Base-by-base conservation (phyloP, 2,797 vertebrate species). In the Loriculus beryllinus region DNA sequence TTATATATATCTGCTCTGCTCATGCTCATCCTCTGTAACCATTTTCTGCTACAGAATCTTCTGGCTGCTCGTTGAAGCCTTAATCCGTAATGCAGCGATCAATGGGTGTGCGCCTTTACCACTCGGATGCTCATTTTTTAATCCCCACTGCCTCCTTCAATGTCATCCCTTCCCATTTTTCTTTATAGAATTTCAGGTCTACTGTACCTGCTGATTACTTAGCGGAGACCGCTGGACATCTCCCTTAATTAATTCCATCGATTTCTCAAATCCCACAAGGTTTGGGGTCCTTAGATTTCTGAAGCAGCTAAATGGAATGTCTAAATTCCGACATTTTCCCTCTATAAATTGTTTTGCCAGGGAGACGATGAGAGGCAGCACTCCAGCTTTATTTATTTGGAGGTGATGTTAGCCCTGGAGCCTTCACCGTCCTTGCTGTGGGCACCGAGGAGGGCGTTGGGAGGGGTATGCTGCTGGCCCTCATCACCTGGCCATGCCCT, bases 211-310 rank as follows among this genome's bases (percentile, higher is more conserved):
- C 98, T 97, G 98, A 97, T 97, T 97, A 97, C 97, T 97, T 97
- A 96, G 97, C 71, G 89, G 94, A 91, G 95, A 97, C 94, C 33
- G 45, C 96, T 92, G 94, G 97, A 97, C 97, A 97, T 97, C 97
- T 98, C 97, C 97, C 94, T 97, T 98, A 98, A 98, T 98, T 98
- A 98, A 98, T 97, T 97, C 97, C 95, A 98, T 98, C 86, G 97
- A 97, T 98, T 97, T 93, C 96, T 96, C 95, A 97, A 97, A 97
- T 97, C 97, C 97, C 96, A 93, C 90, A 92, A 92, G 97, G 96
- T 97, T 95, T 89, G 78, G 93, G 97, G 95, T 97, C 97, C 97
- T 97, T 96, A 97, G 97, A 96, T 97, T 97, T 97, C 96, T 97
- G 96, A 96, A 96, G 95, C 95, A 95, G 97, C 96, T 97, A 97